These are phyloP conservation scores for Oceanodroma tethys DNA, from an alignment of 2,113 vertebrate species.

Conservation along the genomic window DNA sequence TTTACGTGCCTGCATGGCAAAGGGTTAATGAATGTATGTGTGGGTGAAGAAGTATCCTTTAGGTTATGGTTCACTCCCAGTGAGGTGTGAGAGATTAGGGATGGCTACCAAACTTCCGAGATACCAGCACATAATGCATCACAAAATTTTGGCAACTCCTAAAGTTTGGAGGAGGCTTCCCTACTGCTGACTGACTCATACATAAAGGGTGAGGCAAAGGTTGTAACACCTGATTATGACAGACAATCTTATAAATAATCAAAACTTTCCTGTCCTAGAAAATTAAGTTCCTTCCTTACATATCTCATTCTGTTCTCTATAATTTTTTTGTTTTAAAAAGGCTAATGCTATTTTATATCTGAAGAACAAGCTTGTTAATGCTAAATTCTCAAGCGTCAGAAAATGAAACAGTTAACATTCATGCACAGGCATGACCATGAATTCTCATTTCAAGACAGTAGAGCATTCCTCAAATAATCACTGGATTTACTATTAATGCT, in stretches of 20 bases:
- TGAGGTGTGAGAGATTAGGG: neutral
- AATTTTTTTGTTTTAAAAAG: neutral
- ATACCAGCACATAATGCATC: neutral
- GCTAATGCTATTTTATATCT: neutral
- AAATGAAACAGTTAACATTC: neutral
- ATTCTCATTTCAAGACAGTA: neutral
- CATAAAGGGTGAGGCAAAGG: neutral
- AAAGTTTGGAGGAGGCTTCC: neutral
- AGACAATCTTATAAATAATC: neutral
- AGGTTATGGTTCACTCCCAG: neutral
- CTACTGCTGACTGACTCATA: neutral
- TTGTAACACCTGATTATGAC: neutral
- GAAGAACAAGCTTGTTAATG: neutral
- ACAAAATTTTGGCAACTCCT: neutral
- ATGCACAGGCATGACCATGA: neutral
- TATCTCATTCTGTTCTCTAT: neutral
- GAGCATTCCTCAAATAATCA: neutral
- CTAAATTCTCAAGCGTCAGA: neutral
- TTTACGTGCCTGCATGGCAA: neutral
- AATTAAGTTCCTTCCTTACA: neutral
- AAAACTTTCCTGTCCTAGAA: neutral
- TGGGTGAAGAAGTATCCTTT: neutral
- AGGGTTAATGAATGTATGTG: neutral
- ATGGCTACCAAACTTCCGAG: neutral
- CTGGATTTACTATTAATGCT: neutral